Evolutionary conservation across 2,888 invertebrate genomes (phyloP), one percentile per base, ranked within the genome.

Genomic region (Polyommatus iphigenia): DNA sequence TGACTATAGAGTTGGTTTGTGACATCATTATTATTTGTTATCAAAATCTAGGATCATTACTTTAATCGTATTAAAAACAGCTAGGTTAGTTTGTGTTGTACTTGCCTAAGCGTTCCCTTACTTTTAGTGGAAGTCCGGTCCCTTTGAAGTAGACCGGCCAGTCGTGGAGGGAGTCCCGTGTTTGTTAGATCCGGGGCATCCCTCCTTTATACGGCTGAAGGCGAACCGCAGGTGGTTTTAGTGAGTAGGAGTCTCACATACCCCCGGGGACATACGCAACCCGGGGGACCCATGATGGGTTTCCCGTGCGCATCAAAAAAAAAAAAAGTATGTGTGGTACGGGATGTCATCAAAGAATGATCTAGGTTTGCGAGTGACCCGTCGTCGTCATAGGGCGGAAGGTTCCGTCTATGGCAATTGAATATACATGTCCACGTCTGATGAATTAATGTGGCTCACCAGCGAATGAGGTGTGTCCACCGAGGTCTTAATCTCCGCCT

Each of bases 401-500:
- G 77, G 67, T 50, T 41, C 24, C 41, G 71, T 71, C 75, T 77
- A 77, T 62, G 77, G 76, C 50, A 77, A 79, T 80, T 82, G 81
- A 82, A 82, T 82, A 80, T 81, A 82, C 81, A 81, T 82, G 79
- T 80, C 71, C 80, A 77, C 77, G 72, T 80, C 79, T 80, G 79
- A 79, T 81, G 81, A 80, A 81, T 82, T 81, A 82, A 82, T 81
- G 80, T 78, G 80, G 78, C 72, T 79, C 77, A 79, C 79, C 78
- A 76, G 77, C 82, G 83, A 82, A 79, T 80, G 83, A 84, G 84
- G 84, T 84, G 84, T 84, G 84, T 82, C 83, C 81, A 80, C 79
- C 80, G 81, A 80, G 80, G 81, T 80, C 78, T 78, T 79, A 78
- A 79, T 83, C 82, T 80, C 84, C 84, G 84, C 84, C 84, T 83